These are phyloP conservation scores for Drosophila funebris DNA, from an alignment of 1,140 invertebrate species.

Conservation along the genomic window DNA sequence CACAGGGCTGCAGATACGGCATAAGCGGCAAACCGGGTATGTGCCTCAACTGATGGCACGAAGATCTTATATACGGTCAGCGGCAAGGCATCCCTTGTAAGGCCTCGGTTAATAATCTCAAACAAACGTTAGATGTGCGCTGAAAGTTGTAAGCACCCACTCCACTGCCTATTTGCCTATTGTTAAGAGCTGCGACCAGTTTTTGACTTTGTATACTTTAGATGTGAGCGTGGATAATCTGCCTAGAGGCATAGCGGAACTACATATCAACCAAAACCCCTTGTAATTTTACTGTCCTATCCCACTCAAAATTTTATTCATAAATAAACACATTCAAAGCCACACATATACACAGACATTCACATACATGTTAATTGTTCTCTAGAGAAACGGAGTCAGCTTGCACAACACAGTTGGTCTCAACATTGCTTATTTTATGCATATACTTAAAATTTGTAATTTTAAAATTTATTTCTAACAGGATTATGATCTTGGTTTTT, in stretches of 20 bases:
- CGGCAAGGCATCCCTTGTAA: not conserved
- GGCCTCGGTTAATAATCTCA: not conserved
- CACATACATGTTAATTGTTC: slow-evolving; percentile 62
- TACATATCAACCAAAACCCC: slow-evolving; percentile 22
- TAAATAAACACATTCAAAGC: slow-evolving; percentile 4
- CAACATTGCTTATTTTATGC: slow-evolving; percentile 38
- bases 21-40: not conserved
- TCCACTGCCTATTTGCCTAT: slow-evolving; percentile 32
- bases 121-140: slow-evolving; percentile 11
- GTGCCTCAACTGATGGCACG: not conserved
- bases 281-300: slow-evolving; percentile 15
- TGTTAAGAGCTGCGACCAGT: slow-evolving; percentile 45
- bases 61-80: slow-evolving; percentile 15
- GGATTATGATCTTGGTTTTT: not conserved
- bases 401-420: slow-evolving; percentile 9
- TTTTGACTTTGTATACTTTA: slow-evolving; percentile 16
- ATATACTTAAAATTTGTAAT: slow-evolving; percentile 74
- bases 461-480: slow-evolving; percentile 53
- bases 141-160: slow-evolving; percentile 22
- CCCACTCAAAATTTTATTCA: slow-evolving; percentile 19
- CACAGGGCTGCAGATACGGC: slow-evolving; percentile 7
- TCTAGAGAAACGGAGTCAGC: slow-evolving; percentile 18
- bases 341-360: slow-evolving; percentile 22
- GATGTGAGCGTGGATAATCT: slow-evolving; percentile 33
- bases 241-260: slow-evolving; percentile 15